phyloP scores from a whole-genome alignment of 64 coral and sea anemone genomes.

The Pachyseris speciosa region DNA sequence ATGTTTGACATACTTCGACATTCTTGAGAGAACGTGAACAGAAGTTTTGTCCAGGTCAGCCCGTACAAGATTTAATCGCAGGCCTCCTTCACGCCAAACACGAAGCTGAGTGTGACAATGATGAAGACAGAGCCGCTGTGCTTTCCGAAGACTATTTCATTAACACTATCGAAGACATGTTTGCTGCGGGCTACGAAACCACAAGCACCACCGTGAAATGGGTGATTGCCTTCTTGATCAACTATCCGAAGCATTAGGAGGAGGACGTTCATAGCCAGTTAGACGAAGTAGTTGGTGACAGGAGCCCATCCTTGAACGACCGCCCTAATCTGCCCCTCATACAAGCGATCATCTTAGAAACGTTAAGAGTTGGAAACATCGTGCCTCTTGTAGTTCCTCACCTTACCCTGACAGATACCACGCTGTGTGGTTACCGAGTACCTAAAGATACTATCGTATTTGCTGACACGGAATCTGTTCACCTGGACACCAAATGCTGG shows the following conservation, averaged over 20 bases:
- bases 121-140: neutral
- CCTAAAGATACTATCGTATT: slow-evolving; percentile 6
- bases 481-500: slow-evolving; percentile 1
- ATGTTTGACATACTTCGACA: slow-evolving; percentile 3
- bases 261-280: neutral
- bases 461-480: neutral
- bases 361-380: slow-evolving; percentile 1
- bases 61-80: neutral
- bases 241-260: neutral
- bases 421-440: no score
- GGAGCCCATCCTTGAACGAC: neutral
- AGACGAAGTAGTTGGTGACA: neutral
- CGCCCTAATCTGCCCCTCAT: no score
- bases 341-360: neutral
- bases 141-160: no score
- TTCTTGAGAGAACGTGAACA: neutral
- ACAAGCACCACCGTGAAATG: no score
- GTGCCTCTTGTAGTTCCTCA: neutral
- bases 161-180: no score
- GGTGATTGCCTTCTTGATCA: neutral
- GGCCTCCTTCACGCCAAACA: neutral
- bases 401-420: neutral
- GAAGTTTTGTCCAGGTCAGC: neutral
- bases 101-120: neutral
- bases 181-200: no score